phyloP scores from a whole-genome alignment of 2,888 invertebrate genomes.

The Dasypolia templi region DNA sequence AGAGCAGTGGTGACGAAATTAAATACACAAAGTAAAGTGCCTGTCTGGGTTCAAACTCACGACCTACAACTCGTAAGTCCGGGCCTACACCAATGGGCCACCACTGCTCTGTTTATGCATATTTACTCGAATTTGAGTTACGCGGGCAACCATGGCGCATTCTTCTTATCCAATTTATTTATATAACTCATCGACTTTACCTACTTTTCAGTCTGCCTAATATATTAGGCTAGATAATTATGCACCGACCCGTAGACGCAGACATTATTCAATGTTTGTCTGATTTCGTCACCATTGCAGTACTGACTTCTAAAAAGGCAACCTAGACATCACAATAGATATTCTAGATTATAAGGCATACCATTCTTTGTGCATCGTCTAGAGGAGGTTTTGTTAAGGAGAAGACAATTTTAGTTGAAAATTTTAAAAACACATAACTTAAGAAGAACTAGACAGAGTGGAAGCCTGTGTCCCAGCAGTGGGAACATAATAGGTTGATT shows the following conservation, averaged over 20 bases:
- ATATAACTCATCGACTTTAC: background rate
- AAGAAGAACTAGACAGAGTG: too few species aligned
- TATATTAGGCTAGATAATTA: conserved; percentile 21
- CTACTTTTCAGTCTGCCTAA: conserved; percentile 8
- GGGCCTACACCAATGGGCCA: too few species aligned
- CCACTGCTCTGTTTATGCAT: too few species aligned
- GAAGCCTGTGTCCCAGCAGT: too few species aligned
- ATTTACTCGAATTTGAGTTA: too few species aligned
- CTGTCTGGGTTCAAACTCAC: too few species aligned
- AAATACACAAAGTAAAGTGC: too few species aligned
- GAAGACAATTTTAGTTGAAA: conserved; percentile 32
- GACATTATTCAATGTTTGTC: conserved; percentile 57
- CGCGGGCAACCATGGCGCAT: too few species aligned
- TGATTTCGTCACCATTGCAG: conserved; percentile 62
- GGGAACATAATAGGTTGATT: too few species aligned
- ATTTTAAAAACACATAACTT: background rate
- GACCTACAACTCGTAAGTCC: too few species aligned
- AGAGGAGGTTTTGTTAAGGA: conserved; percentile 76
- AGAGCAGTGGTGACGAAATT: too few species aligned
- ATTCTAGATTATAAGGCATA: conserved; percentile 76
- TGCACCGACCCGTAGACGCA: conserved; percentile 34
- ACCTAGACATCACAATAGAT: conserved; percentile 72
- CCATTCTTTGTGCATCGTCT: conserved; percentile 75
- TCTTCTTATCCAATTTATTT: background rate
- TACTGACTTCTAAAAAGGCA: conserved; percentile 76